phyloP scores from a whole-genome alignment of 1,140 invertebrate genomes.

The Scaptomyza montana region DNA sequence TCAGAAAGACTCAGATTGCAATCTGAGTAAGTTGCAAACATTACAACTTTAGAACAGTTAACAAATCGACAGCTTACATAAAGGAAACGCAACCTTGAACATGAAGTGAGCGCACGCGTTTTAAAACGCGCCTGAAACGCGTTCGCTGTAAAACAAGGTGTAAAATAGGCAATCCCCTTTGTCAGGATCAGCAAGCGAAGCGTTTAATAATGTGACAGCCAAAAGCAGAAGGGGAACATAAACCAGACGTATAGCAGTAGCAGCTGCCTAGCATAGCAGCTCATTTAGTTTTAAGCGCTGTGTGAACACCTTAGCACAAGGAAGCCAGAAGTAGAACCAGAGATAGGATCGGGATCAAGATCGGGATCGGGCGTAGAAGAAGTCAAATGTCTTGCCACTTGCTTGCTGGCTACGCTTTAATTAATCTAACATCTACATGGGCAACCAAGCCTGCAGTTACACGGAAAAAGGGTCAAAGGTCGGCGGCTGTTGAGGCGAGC shows the following conservation, averaged over 20 bases:
- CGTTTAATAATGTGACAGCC: slow-evolving; percentile 55
- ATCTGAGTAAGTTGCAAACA: slow-evolving; percentile 20
- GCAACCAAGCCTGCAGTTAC: slow-evolving; percentile 22
- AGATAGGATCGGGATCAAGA: slow-evolving; percentile 1
- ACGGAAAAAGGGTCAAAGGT: slow-evolving; percentile 78
- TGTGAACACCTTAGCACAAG: not conserved
- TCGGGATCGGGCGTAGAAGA: slow-evolving; percentile 10
- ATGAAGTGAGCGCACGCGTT: slow-evolving; percentile 32
- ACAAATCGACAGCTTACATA: slow-evolving; percentile 41
- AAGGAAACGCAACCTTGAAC: slow-evolving; percentile 60
- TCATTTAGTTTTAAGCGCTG: slow-evolving; percentile 26
- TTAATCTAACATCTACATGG: slow-evolving; percentile 66
- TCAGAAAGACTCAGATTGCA: slow-evolving; percentile 27
- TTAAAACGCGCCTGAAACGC: slow-evolving; percentile 57
- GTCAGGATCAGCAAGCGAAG: slow-evolving; percentile 52
- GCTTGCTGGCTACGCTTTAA: slow-evolving; percentile 64
- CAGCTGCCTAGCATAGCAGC: slow-evolving; percentile 49
- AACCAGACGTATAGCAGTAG: slow-evolving; percentile 6
- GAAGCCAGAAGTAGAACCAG: slow-evolving; percentile 3
- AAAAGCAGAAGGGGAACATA: not conserved
- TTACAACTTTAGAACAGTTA: slow-evolving; percentile 3
- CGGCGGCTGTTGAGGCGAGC: slow-evolving; percentile 64
- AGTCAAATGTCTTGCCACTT: slow-evolving; percentile 51
- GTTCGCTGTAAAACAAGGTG: slow-evolving; percentile 46
- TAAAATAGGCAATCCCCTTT: slow-evolving; percentile 66